Evolutionary conservation across 2,113 vertebrate species (phyloP).

Genomic region (Bos indicus): DNA sequence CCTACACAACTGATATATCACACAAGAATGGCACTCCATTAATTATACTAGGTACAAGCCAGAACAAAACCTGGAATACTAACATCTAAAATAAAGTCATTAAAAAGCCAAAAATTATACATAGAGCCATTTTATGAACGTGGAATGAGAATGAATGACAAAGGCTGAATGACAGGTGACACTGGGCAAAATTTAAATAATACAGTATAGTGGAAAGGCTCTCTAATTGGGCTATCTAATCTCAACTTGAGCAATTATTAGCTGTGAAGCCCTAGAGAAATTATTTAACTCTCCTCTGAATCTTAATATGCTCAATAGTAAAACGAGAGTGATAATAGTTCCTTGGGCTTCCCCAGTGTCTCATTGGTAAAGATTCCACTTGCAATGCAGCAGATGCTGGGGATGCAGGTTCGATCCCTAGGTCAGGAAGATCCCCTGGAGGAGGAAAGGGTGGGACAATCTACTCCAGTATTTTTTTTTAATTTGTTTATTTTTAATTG

Average conservation of each 20-base stretch:
- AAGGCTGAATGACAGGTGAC: background rate
- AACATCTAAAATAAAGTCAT: background rate
- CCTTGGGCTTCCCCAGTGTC: background rate
- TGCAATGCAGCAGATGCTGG: background rate
- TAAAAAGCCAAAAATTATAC: background rate
- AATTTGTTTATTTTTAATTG: background rate
- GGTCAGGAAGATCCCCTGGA: background rate
- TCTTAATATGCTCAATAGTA: background rate
- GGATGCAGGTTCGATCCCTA: rapidly evolving
- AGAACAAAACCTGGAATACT: background rate
- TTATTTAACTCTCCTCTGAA: background rate
- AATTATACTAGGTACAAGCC: background rate
- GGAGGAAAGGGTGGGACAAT: background rate
- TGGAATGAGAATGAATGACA: background rate
- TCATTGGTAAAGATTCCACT: background rate
- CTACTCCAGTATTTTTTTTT: background rate
- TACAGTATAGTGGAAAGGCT: background rate
- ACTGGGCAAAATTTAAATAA: background rate
- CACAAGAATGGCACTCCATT: background rate
- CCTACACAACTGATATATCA: background rate
- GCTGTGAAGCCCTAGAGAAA: background rate
- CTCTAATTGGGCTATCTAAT: background rate
- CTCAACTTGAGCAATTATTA: background rate
- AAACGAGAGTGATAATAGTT: background rate
- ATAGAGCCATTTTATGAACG: background rate